Evolutionary conservation across 2,113 vertebrate genomes (phyloP).

Genomic region (Rynchops niger): DNA sequence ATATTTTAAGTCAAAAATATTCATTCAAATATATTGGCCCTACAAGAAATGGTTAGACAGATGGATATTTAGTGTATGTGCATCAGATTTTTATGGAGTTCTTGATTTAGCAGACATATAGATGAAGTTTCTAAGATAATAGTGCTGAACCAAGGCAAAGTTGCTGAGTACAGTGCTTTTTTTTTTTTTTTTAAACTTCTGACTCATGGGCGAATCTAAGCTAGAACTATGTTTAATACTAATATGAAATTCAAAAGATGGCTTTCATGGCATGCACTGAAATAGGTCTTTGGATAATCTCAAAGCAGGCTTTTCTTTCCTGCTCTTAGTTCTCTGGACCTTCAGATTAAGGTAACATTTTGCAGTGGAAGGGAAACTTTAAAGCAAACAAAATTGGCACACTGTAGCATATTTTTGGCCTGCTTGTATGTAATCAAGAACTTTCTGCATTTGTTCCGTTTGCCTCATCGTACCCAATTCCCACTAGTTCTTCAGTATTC

Average conservation of each 20-base stretch:
- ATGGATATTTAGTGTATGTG: neutral
- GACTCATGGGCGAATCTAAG: conserved; percentile 36
- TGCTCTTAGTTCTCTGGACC: neutral
- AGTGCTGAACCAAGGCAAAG: conserved; percentile 47
- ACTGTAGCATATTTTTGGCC: neutral
- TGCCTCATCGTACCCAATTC: neutral
- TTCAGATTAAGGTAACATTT: neutral
- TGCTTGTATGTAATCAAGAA: neutral
- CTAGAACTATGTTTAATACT: conserved; percentile 19
- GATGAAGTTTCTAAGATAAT: conserved; percentile 35
- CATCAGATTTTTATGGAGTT: conserved; percentile 22
- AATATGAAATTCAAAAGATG: conserved; percentile 5
- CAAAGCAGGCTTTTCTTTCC: neutral
- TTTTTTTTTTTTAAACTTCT: neutral
- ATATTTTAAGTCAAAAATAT: neutral
- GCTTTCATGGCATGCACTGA: neutral
- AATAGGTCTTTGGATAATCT: neutral
- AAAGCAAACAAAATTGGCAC: neutral
- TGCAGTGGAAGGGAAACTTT: neutral
- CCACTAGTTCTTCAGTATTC: neutral
- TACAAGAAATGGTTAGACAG: neutral
- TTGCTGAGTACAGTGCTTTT: conserved; percentile 41
- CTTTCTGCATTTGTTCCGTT: neutral
- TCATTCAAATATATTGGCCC: neutral
- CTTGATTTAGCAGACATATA: conserved; percentile 38